Percentiles rank a stretch among this genome's conserved stretches.
Evolutionary conservation across 2,888 invertebrate genomes (phyloP).

Genomic region (Hyppa rectilinea): DNA sequence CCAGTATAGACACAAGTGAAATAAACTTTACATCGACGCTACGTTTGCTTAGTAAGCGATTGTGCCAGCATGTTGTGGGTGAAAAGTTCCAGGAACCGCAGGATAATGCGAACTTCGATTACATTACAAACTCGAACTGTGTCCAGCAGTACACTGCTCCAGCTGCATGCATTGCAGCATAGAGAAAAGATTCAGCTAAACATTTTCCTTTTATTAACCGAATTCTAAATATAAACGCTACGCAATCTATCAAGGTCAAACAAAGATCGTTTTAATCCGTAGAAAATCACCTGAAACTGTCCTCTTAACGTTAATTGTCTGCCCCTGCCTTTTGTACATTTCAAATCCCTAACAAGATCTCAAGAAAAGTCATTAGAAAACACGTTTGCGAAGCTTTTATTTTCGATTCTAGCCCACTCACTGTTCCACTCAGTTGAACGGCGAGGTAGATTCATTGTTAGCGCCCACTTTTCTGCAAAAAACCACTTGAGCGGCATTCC

Average conservation of each 20-base stretch:
- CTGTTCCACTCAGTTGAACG: slow-evolving; percentile 45
- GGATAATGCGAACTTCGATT: not conserved
- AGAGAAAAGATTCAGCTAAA: slow-evolving; percentile 14
- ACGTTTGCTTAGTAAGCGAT: not conserved
- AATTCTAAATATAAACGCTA: slow-evolving; percentile 27
- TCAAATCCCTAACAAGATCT: slow-evolving; percentile 57
- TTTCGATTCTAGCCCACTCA: slow-evolving; percentile 59
- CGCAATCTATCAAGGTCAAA: slow-evolving; percentile 37
- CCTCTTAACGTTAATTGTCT: slow-evolving; percentile 51
- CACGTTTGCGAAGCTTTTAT: slow-evolving; percentile 57
- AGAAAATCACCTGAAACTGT: slow-evolving; percentile 50
- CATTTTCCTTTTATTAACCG: slow-evolving; percentile 4
- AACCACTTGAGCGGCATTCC: slow-evolving; percentile 52
- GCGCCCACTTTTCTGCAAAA: slow-evolving; percentile 54
- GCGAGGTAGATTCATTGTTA: slow-evolving; percentile 59
- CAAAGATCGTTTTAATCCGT: slow-evolving; percentile 28
- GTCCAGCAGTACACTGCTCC: not conserved
- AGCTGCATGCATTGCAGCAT: not conserved
- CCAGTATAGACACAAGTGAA: too few species aligned
- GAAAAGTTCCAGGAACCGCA: not conserved
- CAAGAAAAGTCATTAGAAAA: slow-evolving; percentile 60
- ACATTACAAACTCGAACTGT: not conserved
- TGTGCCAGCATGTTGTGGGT: not conserved
- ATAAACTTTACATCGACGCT: not conserved
- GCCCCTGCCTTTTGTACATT: slow-evolving; percentile 45